Base-by-base conservation (phyloP, 64 coral and sea anemone genomes). In the Actinia equina region DNA sequence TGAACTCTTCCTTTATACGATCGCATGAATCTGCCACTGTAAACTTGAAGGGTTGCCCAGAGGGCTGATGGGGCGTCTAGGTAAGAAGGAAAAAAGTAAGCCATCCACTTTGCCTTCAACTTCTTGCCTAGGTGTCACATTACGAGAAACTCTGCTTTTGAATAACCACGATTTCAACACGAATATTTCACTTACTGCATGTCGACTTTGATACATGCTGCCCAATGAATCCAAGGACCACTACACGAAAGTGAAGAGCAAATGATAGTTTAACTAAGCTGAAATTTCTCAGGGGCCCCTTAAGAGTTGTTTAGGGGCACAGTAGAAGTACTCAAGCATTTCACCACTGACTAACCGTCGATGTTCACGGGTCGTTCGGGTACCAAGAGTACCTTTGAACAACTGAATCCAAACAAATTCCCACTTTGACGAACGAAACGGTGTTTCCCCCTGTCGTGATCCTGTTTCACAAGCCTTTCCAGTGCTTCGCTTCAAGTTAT, bases 1-100 rank as follows among this genome's bases (percentile, higher is more conserved):
- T 99, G 79, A 99, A 99, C 89, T 99, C 97, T 77, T 99, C 97
- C 41, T 99, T 99, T 15, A 99, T 99, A 27, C 97, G 90, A 89
- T 99, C 97, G 79, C 97, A 99, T 3, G 97, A 99, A 64, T 99
- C 97, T 52, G 90, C 93, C 18, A 99, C 93, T 16, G 97, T 99
- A 64, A 99, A 99, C 86, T 99, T 99, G 85, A 99, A 95, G 2
- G 90, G 97, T 85, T 99, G 97, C 51, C 97, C 93, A 23, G 97
- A 99, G 26, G 93, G 93, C 57, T 94, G 93, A 64, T 99, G 97
- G 6, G 97, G 97, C 71, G 97, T 95, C 97, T 99, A 77, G 76
- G 51, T 49, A 55, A 82, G 71, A 69, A 82, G 90, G 81, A 90
- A 99, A 89, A 54, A 89, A 80, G 49, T 45, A 74, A 64, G 62